Evolutionary conservation across 2,113 vertebrate genomes (phyloP), one percentile per base, ranked within the genome.

Genomic region (Cairina moschata): DNA sequence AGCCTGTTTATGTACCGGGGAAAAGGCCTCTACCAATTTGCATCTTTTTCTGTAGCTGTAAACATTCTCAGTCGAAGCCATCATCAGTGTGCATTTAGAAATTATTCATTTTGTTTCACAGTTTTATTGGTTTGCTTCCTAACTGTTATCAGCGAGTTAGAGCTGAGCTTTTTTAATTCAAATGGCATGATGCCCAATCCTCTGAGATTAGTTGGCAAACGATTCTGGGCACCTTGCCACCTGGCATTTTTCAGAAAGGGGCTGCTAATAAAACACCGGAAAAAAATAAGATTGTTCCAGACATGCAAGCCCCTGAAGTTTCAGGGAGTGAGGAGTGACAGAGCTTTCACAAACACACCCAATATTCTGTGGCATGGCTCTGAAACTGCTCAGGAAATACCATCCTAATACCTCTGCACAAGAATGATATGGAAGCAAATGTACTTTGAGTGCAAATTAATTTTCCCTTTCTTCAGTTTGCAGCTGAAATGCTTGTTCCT

Each of bases 231-330:
- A 91, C 21, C 18, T 36, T 92, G 96, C 97, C 97, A 97, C 85
- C 50, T 94, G 88, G 93, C 91, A 88, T 88, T 96, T 96, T 55
- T 91, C 86, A 95, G 95, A 95, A 91, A 75, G 46, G 83, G 73
- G 29, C 93, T 96, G 87, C 66, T 97, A 96, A 95, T 96, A 95
- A 96, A 97, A 95, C 65, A 88, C 93, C 86, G 92, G 94, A 95
- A 96, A 95, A 96, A 95, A 96, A 94, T 79, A 86, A 90, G 80
- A 87, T 94, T 97, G 95, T 96, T 95, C 91, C 93, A 97, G 95
- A 90, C 91, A 89, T 95, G 88, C 85, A 92, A 92, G 93, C n/a
- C 34, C 80, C 76, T 90, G 76, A 95, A 96, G 78, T 93, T 90
- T 46, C 79, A 93, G 81, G 54, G 91, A 97, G 86, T 6, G 7